Evolutionary conservation across 1,140 invertebrate species (phyloP), one percentile per base, ranked within the genome.

Genomic region (Halesus radiatus): DNA sequence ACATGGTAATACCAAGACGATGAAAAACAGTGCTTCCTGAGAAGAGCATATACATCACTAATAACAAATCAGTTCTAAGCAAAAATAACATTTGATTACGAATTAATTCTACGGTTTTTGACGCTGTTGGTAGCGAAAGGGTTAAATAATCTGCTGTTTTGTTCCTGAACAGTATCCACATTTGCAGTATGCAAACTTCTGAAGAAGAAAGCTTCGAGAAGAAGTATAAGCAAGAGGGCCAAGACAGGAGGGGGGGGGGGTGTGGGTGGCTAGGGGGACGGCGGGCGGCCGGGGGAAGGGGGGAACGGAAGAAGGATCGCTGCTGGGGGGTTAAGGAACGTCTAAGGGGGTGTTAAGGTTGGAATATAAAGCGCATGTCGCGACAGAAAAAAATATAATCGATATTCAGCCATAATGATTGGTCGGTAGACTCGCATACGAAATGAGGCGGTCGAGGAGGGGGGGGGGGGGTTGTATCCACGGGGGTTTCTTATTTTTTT

Each of bases 371-470:
- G 81, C 81, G 81, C 81, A 83, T 83, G 81, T 80, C 81, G 81
- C 78, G 76, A 83, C 78, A 73, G 79, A 83, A 83, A 83, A 82
- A 82, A 80, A 83, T 78, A 83, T 83, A 83, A 83, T 83, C 81
- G 81, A 83, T 83, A 80, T 83, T 77, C 74, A 62, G 78, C 66
- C 56, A 80, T 83, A 83, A 83, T 83, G 81, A 83, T 83, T 83
- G 81, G 81, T 78, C 81, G 78, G 81, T 78, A 75, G 56, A 70
- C 78, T 79, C 53, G 81, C 77, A 82, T 82, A 80, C 78, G 75
- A 80, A 80, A 83, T 83, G 81, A 83, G 81, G 68, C 58, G 52
- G 76, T 20, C 70, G 37, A 26, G 18, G 3, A 62, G 53, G 1
- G 4, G 60, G 76, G 76, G 5, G 32, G 10, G 37, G 37, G 37